phyloP scores from a whole-genome alignment of 2,888 invertebrate species.

The Pristionchus fissidentatus region DNA sequence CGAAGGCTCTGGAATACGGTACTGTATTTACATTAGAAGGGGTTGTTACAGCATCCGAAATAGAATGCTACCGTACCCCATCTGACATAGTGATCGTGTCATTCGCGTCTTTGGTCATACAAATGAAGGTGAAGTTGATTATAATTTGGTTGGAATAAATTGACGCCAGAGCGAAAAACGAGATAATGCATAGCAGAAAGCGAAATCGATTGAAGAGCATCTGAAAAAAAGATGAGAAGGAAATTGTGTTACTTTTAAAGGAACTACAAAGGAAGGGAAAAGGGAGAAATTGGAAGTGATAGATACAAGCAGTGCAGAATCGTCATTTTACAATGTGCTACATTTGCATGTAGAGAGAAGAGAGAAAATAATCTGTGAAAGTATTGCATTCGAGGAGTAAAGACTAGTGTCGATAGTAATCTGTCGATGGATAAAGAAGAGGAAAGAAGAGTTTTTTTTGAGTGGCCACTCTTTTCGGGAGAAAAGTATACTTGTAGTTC shows the following conservation, averaged over 20 bases:
- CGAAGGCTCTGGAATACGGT: neutral
- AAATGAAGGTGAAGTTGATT: slow-evolving; percentile 58
- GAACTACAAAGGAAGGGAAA: too few species aligned
- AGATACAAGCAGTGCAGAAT: neutral
- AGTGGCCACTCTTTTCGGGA: too few species aligned
- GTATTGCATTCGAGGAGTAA: slow-evolving; percentile 5
- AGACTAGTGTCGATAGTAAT: slow-evolving; percentile 21
- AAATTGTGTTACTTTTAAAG: neutral
- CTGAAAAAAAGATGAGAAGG: neutral
- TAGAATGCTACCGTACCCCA: neutral
- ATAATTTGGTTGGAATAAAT: neutral
- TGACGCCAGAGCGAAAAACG: neutral
- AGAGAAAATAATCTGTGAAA: slow-evolving; percentile 20
- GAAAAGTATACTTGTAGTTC: too few species aligned
- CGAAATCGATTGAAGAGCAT: neutral
- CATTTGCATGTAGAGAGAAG: too few species aligned
- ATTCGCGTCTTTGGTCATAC: slow-evolving; percentile 55
- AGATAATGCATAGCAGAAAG: neutral
- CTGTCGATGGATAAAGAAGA: neutral
- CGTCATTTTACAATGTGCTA: neutral
- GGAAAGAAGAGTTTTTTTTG: neutral
- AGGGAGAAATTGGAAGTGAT: too few species aligned
- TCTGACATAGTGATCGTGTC: neutral
- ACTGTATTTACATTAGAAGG: too few species aligned
- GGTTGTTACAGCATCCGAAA: too few species aligned